Evolutionary conservation across 2,113 vertebrate genomes (phyloP).

Genomic region (Vireo altiloquus): DNA sequence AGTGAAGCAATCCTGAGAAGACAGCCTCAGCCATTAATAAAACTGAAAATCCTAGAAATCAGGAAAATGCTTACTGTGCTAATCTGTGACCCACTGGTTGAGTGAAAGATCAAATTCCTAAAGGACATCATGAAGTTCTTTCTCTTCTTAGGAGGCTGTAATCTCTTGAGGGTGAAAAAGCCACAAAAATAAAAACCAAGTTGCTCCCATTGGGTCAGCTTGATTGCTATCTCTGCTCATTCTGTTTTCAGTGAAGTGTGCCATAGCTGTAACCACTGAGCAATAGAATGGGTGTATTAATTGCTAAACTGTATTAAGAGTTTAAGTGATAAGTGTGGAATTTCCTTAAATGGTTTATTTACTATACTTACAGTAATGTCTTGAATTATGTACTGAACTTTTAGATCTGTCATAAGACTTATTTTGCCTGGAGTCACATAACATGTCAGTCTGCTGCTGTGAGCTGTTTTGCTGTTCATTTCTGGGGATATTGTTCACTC

Average conservation of each 20-base stretch:
- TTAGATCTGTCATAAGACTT: constrained; percentile 33
- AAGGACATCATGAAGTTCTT: not conserved
- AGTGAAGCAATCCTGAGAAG: not conserved
- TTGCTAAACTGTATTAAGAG: not conserved
- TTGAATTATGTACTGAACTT: constrained; percentile 14
- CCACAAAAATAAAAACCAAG: not conserved
- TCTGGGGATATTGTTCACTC: not conserved
- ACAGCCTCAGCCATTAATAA: not conserved
- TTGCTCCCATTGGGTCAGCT: not conserved
- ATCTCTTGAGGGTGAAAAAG: not conserved
- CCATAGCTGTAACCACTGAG: not conserved
- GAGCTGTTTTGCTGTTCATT: not conserved
- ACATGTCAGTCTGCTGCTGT: not conserved
- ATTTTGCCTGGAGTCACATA: constrained; percentile 19
- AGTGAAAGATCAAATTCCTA: not conserved
- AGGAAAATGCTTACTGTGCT: not conserved
- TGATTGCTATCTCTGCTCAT: not conserved
- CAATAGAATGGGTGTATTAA: not conserved
- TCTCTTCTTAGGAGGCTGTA: not conserved
- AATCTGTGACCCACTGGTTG: rapidly evolving
- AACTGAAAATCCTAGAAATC: not conserved
- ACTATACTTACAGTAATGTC: not conserved
- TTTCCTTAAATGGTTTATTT: constrained; percentile 41
- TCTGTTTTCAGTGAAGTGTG: not conserved
- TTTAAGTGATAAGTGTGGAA: constrained; percentile 10